Conservation (phyloP, 2,888 invertebrate genomes). For the Apamea monoglypha region DNA sequence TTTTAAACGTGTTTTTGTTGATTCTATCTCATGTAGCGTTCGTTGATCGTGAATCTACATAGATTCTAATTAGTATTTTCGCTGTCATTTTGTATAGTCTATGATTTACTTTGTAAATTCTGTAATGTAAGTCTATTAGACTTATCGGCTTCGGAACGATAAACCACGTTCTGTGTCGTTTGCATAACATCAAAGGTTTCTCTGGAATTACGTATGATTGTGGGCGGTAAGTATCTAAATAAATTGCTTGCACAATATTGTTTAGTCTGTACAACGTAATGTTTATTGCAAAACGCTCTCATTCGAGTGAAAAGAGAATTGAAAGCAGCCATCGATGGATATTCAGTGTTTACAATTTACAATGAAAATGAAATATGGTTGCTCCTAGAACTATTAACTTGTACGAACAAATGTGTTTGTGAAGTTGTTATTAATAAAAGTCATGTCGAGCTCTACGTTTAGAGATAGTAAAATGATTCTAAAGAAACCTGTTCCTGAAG, state of each 20-base stretch:
- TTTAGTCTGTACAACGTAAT: slow-evolving; percentile 54
- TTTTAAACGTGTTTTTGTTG: slow-evolving; percentile 32
- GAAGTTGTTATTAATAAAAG: slow-evolving; percentile 46
- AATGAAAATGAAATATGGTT: slow-evolving; percentile 17
- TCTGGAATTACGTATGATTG: slow-evolving; percentile 14
- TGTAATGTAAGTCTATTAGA: slow-evolving; percentile 19
- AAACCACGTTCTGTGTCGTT: slow-evolving; percentile 33
- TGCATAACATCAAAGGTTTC: slow-evolving; percentile 47
- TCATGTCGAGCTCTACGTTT: slow-evolving; percentile 18
- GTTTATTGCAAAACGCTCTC: slow-evolving; percentile 49
- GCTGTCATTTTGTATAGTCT: slow-evolving; percentile 1
- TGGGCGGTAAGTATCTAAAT: slow-evolving; percentile 49
- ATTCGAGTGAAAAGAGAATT: slow-evolving; percentile 20
- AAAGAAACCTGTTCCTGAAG: neutral
- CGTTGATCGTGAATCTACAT: slow-evolving; percentile 7
- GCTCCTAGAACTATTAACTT: slow-evolving; percentile 20
- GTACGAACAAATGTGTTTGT: slow-evolving; percentile 16
- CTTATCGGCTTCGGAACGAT: slow-evolving; percentile 29
- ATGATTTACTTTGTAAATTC: slow-evolving; percentile 22
- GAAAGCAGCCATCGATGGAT: slow-evolving; percentile 14
- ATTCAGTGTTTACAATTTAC: slow-evolving; percentile 1
- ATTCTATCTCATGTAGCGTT: neutral
- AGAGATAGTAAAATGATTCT: slow-evolving; percentile 9
- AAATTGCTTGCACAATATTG: slow-evolving; percentile 44
- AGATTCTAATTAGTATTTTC: slow-evolving; percentile 20